These are phyloP conservation scores for Danio jaintianensis DNA, from an alignment of 2,797 vertebrate genomes.

Conservation along the genomic window DNA sequence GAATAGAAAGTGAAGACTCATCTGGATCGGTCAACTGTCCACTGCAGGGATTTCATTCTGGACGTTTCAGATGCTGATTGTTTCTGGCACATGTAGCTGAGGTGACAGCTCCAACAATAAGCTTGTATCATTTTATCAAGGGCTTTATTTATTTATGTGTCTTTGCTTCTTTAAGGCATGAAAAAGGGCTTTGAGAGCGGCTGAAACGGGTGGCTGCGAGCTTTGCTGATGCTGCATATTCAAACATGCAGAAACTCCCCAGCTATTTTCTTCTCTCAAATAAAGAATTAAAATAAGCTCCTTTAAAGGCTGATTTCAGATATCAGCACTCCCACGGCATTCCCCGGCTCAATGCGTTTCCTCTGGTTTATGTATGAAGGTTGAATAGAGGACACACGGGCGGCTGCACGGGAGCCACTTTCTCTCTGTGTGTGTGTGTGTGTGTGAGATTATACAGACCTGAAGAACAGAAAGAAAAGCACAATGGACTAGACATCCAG, in stretches of 20 bases:
- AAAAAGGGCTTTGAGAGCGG: constrained; percentile 43
- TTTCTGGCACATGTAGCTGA: constrained; percentile 55
- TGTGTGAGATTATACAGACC: not conserved
- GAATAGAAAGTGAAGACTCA: constrained; percentile 50
- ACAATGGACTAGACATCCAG: not conserved
- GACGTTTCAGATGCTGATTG: constrained; percentile 59
- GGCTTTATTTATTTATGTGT: constrained; percentile 30
- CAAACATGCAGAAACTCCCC: constrained; percentile 49
- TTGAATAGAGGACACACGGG: constrained; percentile 52
- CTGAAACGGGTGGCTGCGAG: constrained; percentile 37
- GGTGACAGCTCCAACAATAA: constrained; percentile 55
- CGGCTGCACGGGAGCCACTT: constrained; percentile 13
- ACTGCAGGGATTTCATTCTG: constrained; percentile 52
- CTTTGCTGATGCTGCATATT: constrained; percentile 54
- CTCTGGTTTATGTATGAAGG: constrained; percentile 62
- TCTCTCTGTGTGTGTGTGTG: not conserved
- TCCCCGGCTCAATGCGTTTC: constrained; percentile 58
- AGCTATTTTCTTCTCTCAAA: constrained; percentile 51
- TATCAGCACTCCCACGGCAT: constrained; percentile 56
- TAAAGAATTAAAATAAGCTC: constrained; percentile 59
- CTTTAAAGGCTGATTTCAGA: constrained; percentile 61
- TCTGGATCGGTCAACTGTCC: constrained; percentile 44
- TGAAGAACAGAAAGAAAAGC: constrained; percentile 2
- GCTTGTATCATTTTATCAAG: constrained; percentile 45
- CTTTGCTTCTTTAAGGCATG: constrained; percentile 39